These are phyloP conservation scores for Lepidurus arcticus DNA, from an alignment of 1,140 invertebrate genomes.

Conservation along the genomic window DNA sequence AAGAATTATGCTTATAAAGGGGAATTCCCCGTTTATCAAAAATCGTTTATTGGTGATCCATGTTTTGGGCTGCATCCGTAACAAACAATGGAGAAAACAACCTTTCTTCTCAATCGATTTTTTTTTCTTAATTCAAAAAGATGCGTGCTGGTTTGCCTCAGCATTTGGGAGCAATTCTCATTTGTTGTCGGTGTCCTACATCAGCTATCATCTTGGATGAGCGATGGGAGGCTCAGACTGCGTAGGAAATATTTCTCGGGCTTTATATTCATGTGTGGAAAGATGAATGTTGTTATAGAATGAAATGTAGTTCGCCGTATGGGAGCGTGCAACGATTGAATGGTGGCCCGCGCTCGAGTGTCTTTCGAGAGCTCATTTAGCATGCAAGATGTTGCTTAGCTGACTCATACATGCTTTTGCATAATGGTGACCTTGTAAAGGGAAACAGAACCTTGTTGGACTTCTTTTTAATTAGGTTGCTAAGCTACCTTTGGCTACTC, in stretches of 20 bases:
- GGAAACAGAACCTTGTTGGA: slow-evolving; percentile 18
- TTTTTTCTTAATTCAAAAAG: too few species aligned
- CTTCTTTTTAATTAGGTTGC: slow-evolving; percentile 18
- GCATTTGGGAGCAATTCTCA: too few species aligned
- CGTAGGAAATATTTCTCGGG: neutral
- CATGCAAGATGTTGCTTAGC: slow-evolving; percentile 10
- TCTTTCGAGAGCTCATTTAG: slow-evolving; percentile 1
- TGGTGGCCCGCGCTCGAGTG: neutral
- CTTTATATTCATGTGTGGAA: neutral
- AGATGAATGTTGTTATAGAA: neutral
- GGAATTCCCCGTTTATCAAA: too few species aligned
- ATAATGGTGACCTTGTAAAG: slow-evolving; percentile 17
- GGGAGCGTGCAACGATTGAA: slow-evolving; percentile 8
- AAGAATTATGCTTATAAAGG: too few species aligned
- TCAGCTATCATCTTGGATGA: neutral
- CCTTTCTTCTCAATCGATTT: too few species aligned
- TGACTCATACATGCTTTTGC: slow-evolving; percentile 18
- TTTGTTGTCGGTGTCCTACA: neutral
- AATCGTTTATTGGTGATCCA: too few species aligned
- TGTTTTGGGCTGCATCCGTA: too few species aligned
- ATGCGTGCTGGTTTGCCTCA: too few species aligned
- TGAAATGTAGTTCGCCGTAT: slow-evolving; percentile 6
- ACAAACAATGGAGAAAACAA: too few species aligned
- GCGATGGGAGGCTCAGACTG: neutral
- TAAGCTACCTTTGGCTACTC: slow-evolving; percentile 14